phyloP scores from a whole-genome alignment of 2,888 invertebrate species.

The Andrena bucephala region DNA sequence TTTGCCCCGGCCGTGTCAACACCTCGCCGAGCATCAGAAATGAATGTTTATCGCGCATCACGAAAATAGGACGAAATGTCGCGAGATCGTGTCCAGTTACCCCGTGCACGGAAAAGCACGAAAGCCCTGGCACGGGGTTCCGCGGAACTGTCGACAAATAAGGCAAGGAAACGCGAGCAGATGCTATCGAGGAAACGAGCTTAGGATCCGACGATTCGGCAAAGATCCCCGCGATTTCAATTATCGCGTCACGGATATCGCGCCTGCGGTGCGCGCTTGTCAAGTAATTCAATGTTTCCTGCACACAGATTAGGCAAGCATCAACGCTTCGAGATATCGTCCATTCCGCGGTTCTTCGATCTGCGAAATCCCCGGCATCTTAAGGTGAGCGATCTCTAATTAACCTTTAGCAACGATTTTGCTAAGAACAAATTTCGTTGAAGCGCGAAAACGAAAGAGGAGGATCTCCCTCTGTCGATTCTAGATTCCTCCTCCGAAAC shows the following conservation, averaged over 20 bases:
- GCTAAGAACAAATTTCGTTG: slow-evolving; percentile 1
- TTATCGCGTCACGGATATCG: not conserved
- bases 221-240: not conserved
- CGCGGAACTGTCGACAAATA: not conserved
- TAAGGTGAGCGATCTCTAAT: slow-evolving; percentile 79
- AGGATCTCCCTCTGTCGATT: not conserved
- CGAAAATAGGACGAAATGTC: not conserved
- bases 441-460: not conserved
- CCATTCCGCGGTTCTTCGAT: slow-evolving; percentile 79
- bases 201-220: not conserved
- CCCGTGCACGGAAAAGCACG: not conserved
- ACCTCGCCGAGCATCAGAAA: not conserved
- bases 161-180: slow-evolving; percentile 3
- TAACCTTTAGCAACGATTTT: not conserved
- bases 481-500: not conserved
- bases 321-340: slow-evolving; percentile 78
- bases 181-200: not conserved
- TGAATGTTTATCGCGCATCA: not conserved
- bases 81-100: not conserved
- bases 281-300: not conserved
- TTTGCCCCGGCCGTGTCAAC: not conserved
- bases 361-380: slow-evolving; percentile 83
- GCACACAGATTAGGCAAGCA: slow-evolving; percentile 41
- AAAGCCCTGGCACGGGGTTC: not conserved
- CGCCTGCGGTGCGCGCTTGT: not conserved